Conservation (phyloP, 1,140 invertebrate species). For the Zelostemma sp. region DNA sequence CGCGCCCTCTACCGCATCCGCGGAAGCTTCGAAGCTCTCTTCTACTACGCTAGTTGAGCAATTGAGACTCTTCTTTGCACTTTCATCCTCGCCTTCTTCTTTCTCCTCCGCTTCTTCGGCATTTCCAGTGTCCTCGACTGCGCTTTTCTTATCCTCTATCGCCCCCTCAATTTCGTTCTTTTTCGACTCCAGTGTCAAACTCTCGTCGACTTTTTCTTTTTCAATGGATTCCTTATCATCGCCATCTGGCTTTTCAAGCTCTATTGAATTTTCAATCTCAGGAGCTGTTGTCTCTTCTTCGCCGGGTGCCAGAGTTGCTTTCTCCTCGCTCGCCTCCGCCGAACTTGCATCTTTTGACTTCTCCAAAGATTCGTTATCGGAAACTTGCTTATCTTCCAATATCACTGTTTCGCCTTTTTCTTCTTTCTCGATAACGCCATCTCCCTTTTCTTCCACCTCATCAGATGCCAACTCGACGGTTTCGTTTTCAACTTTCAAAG, state of each 20-base stretch:
- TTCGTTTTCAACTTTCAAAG: too few relatives aligned
- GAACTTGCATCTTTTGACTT: too few relatives aligned
- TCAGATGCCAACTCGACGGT: too few relatives aligned
- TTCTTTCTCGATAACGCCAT: too few relatives aligned
- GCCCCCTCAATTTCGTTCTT: too few relatives aligned
- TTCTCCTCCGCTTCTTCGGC: slow-evolving; percentile 4
- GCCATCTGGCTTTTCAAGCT: slow-evolving; percentile 9
- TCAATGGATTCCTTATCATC: slow-evolving; percentile 17
- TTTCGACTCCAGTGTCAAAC: too few relatives aligned
- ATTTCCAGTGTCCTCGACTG: slow-evolving; percentile 7
- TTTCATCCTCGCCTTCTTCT: slow-evolving; percentile 7
- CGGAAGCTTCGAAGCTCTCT: slow-evolving; percentile 46
- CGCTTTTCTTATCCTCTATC: slow-evolving; percentile 9
- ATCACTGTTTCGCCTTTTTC: too few relatives aligned
- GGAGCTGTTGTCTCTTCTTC: slow-evolving; percentile 32
- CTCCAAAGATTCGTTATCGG: too few relatives aligned
- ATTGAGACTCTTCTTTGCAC: slow-evolving; percentile 47
- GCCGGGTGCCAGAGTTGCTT: too few relatives aligned
- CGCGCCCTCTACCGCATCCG: slow-evolving; percentile 41
- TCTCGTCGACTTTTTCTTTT: slow-evolving; percentile 16
- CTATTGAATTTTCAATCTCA: slow-evolving; percentile 25
- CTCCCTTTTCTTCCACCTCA: too few relatives aligned
- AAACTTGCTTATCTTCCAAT: too few relatives aligned
- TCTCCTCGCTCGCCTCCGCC: too few relatives aligned
- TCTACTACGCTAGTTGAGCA: slow-evolving; percentile 67